Percentiles rank a stretch among this genome's conserved stretches.
Evolutionary conservation across 2,888 invertebrate species (phyloP).

Genomic region (Pachymerium ferrugineum): DNA sequence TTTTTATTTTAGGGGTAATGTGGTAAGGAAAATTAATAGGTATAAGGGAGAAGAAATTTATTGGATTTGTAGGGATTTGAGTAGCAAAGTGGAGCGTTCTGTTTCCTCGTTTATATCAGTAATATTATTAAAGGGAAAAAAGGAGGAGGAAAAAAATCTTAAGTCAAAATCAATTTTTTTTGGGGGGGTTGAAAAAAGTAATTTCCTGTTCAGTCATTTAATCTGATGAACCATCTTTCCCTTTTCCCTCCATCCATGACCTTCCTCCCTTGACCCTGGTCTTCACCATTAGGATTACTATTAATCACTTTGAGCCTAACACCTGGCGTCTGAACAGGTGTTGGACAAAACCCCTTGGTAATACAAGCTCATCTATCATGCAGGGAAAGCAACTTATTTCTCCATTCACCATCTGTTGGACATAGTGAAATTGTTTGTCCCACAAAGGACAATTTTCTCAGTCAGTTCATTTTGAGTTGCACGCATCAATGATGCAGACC

Average conservation of each 20-base stretch:
- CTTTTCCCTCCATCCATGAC: not conserved
- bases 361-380: not conserved
- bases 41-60: too few relatives aligned
- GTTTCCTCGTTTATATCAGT: too few relatives aligned
- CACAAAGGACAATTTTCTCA: not conserved
- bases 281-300: not conserved
- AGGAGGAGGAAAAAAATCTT: too few relatives aligned
- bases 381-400: not conserved
- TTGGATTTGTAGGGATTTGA: too few relatives aligned
- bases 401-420: constrained; percentile 7
- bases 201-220: not conserved
- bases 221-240: not conserved
- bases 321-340: constrained; percentile 14
- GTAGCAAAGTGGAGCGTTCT: too few relatives aligned
- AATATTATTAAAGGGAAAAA: too few relatives aligned
- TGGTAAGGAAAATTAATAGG: too few relatives aligned
- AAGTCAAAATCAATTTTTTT: too few relatives aligned
- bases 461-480: not conserved
- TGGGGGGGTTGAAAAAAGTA: too few relatives aligned
- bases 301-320: not conserved
- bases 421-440: not conserved
- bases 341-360: not conserved
- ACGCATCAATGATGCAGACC: constrained; percentile 1
- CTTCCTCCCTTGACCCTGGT: not conserved
- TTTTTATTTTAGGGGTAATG: too few relatives aligned